These are phyloP conservation scores for Lasius platythorax DNA, from an alignment of 2,888 invertebrate species.

Conservation along the genomic window DNA sequence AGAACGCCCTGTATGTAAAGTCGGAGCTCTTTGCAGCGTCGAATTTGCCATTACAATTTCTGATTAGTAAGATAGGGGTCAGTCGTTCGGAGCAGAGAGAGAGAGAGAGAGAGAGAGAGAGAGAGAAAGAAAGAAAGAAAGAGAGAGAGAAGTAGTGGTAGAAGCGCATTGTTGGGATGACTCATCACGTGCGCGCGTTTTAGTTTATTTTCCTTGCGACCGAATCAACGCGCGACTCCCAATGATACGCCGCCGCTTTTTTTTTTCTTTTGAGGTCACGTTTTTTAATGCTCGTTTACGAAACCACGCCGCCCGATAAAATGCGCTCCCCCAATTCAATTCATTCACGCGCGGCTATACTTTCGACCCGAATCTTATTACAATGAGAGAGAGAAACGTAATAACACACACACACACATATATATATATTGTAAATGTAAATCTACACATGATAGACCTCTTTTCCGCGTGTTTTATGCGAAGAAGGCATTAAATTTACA, in stretches of 20 bases:
- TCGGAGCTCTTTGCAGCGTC: not conserved
- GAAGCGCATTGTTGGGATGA: conserved; percentile 55
- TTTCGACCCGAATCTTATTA: not conserved
- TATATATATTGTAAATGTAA: not conserved
- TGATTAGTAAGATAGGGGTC: conserved; percentile 38
- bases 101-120: not conserved
- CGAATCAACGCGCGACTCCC: conserved; percentile 29
- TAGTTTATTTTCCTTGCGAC: conserved; percentile 56
- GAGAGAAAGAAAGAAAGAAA: not conserved
- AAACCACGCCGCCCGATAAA: conserved; percentile 22
- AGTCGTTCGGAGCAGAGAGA: not conserved
- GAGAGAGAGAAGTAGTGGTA: not conserved
- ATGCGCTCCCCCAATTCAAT: conserved; percentile 5
- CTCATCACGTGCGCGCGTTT: conserved; percentile 42
- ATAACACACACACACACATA: not conserved
- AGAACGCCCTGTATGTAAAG: not conserved
- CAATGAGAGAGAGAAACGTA: not conserved
- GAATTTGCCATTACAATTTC: conserved; percentile 40
- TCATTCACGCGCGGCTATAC: conserved; percentile 21
- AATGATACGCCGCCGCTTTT: conserved; percentile 36
- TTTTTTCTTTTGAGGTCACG: conserved; percentile 36
- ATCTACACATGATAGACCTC: not conserved
- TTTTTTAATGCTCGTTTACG: conserved; percentile 28
- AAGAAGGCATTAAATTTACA: not conserved
- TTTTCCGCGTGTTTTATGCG: not conserved